Base-by-base conservation (phyloP, 2,888 invertebrate species). In the Notodonta dromedarius region DNA sequence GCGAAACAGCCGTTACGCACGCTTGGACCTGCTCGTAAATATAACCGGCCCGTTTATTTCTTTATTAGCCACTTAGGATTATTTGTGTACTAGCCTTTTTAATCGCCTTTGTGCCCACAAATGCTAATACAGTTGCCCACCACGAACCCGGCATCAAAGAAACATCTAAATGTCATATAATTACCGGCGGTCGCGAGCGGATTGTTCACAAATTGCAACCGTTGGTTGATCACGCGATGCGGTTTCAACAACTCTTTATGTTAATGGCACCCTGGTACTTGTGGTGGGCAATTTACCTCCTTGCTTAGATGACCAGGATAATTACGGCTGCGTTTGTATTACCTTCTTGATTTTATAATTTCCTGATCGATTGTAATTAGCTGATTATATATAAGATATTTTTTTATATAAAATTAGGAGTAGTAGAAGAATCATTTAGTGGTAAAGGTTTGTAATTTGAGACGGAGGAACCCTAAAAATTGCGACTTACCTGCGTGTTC, bases 161-260 rank as follows among this genome's bases (percentile, higher is more conserved):
- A 74, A 66, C 62, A 63, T 62, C 62, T 71, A 64, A 77, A 72
- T 74, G 72, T 73, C 74, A 73, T 67, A 67, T 75, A 77, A 76
- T 79, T 71, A 70, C 62, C 50, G 60, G 56, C 56, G 57, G 62
- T 71, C 64, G 65, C 70, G 55, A 64, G 65, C 48, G 57, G 71
- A 77, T 76, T 73, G 76, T 74, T 71, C 74, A 79, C 68, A 66
- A 73, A 67, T 71, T 67, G 71, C 67, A 66, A 69, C 68, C 65
- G 67, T 63, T 63, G 57, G 32, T n/a, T 61, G 2, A 48, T 60
- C 79, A 80, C 78, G 80, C 81, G 73, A 79, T 79, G 77, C 61
- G 74, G 74, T 77, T 57, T 59, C 39, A 46, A 54, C 62, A 72
- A 58, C 66, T 70, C 71, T 63, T 71, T 55, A 56, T 61, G 64